A percentile compares a stretch with the other conserved stretches of the same genome.
phyloP scores from a whole-genome alignment of 2,797 vertebrate genomes.

The Syngnathus acus region DNA sequence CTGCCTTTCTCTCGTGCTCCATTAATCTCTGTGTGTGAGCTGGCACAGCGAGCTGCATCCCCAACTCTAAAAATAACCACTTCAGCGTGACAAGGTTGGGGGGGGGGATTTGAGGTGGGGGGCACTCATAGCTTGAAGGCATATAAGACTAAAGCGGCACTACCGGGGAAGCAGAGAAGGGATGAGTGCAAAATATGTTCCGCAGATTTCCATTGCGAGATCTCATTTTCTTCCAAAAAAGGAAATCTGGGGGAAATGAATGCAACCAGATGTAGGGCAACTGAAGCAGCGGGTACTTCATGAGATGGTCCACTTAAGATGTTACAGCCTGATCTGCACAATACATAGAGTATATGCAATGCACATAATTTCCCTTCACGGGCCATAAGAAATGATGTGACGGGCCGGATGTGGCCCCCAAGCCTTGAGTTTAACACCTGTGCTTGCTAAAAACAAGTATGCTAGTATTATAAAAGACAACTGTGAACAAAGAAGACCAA shows the following conservation, averaged over 20 bases:
- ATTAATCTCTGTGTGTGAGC: constrained; percentile 69
- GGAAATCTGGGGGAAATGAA: constrained; percentile 19
- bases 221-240: constrained; percentile 20
- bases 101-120: constrained; percentile 12
- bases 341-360: background rate
- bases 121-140: constrained; percentile 44
- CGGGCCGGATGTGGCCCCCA: too few relatives aligned
- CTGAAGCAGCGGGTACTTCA: background rate
- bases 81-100: constrained; percentile 59
- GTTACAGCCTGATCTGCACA: background rate
- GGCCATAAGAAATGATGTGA: too few relatives aligned
- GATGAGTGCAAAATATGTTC: constrained; percentile 21
- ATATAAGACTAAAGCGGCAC: constrained; percentile 33
- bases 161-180: constrained; percentile 15
- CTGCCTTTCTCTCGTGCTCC: constrained; percentile 65
- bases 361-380: too few relatives aligned
- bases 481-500: too few relatives aligned
- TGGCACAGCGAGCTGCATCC: constrained; percentile 62
- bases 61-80: constrained; percentile 75
- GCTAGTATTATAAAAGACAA: too few relatives aligned
- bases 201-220: constrained; percentile 23
- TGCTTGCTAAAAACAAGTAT: too few relatives aligned
- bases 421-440: too few relatives aligned
- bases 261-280: constrained; percentile 7
- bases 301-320: background rate